These are phyloP conservation scores for Leptobrachium ailaonicum DNA, from an alignment of 2,113 vertebrate genomes.

Conservation along the genomic window DNA sequence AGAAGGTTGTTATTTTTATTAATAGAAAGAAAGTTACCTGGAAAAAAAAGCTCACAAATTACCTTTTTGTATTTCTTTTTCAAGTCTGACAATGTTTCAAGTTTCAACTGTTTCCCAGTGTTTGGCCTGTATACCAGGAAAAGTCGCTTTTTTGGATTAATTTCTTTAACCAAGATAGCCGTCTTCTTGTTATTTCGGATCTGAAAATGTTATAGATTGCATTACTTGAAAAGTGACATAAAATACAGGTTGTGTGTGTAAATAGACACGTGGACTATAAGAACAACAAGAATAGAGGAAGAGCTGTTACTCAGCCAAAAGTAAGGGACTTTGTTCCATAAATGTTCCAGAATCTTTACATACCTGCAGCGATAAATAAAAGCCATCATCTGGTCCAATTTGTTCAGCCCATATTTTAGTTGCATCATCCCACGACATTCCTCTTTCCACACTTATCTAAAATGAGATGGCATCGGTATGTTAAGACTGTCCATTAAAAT, in stretches of 20 bases:
- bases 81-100: conserved; percentile 88
- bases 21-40: neutral
- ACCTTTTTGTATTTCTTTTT: conserved; percentile 98
- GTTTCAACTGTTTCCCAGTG: conserved; percentile 92
- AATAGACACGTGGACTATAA: no score
- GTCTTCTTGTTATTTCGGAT: conserved; percentile 98
- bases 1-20: neutral
- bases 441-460: conserved; percentile 93
- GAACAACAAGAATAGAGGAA: no score
- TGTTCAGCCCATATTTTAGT: conserved; percentile 94
- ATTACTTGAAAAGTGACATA: neutral
- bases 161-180: conserved; percentile 89
- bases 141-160: conserved; percentile 92
- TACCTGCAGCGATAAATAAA: conserved; percentile 89
- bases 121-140: conserved; percentile 95
- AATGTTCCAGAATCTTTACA: neutral
- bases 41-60: conserved; percentile 3
- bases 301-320: no score
- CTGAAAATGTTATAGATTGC: conserved; percentile 57
- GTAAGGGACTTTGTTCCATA: no score
- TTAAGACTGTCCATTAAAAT: no score
- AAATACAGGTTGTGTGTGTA: neutral
- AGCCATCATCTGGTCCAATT: conserved; percentile 90
- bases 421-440: conserved; percentile 98
- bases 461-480: neutral